Evolutionary conservation across 2,888 invertebrate species (phyloP), one percentile per base, ranked within the genome.

Genomic region (Glomeris marginata): DNA sequence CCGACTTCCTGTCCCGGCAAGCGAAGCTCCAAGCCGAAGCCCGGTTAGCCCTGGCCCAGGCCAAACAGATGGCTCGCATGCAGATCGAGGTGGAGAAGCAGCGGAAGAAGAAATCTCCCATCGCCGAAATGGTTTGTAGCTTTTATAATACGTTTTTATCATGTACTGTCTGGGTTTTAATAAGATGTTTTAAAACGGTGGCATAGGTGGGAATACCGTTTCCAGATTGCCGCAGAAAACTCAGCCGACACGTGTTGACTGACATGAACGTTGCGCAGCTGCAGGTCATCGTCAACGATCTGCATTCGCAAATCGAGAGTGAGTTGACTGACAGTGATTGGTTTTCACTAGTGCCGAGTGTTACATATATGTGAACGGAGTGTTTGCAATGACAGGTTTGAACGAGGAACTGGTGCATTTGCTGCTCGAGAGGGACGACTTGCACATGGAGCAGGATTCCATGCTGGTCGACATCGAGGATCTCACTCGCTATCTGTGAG

Each of bases 401-500:
- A 97, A 95, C 70, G 88, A 90, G 66, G 78, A 81, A 51, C 72
- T 95, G 58, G 92, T 95, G 50, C 80, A 83, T 66, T 77, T 86
- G 66, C 71, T 95, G 60, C 80, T 94, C 76, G 84, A 86, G 62
- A 75, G 94, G 57, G 95, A 97, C 70, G 92, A 94, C 68, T 73
- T 94, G 45, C 92, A 94, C 70, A 94, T 95, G 91, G 86, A 88
- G 57, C 92, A 95, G 69, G 95, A 97, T 69, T 91, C 94, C 38
- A 91, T 92, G 84, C 76, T 94, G 57, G 91, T 94, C 36, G 94
- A 95, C 65, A 90, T 95, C 61, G 94, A 95, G 70, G 94, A 95
- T 71, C 77, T 92, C 59, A 90, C 90, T 41, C 75, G 84, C 72
- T 85, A 84, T 68, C 72, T 85, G 84, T 86, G 70, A 80, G 84